Evolutionary conservation across 2,797 vertebrate genomes (phyloP), one percentile per base, ranked within the genome.

Genomic region (Falco biarmicus): DNA sequence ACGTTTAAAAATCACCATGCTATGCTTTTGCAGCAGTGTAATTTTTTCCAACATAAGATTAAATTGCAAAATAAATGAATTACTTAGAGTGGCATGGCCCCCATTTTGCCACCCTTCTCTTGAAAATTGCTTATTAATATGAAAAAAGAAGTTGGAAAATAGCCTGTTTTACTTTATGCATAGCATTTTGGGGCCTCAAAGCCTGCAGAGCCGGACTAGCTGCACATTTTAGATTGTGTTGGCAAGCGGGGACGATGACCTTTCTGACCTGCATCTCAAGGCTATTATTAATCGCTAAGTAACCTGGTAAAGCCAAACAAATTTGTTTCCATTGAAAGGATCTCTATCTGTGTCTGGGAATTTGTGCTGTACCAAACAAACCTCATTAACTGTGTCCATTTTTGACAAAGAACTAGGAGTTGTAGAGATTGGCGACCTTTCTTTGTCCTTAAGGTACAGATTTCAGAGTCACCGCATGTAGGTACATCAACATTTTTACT

Each of bases 301-400:
- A 99, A 99, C 99, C 99, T 98, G 99, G 98, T 99, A 99, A 99
- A 99, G 99, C 99, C 99, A 99, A 99, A 99, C 99, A 99, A 99
- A 99, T 99, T 99, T 99, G 99, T 99, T 99, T 99, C 99, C 98
- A 98, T 98, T 99, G 99, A 99, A 99, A 98, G 99, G 98, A 99
- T 99, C 99, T 99, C 99, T 99, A 99, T 99, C 99, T 99, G 98
- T 99, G 99, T 99, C 99, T 98, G 98, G 97, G 98, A 99, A 98
- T 98, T 99, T 99, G 98, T 98, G 98, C 98, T 98, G 98, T 98
- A 99, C 99, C 99, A 99, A 99, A 99, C 98, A 99, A 99, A 99
- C 99, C 99, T 99, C 99, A 99, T 99, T 99, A 99, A 99, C 98
- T 98, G 98, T 99, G 99, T 99, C 99, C 98, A 98, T 98, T 98